Evolutionary conservation across 2,888 invertebrate genomes (phyloP).

Genomic region (Plusia festucae): DNA sequence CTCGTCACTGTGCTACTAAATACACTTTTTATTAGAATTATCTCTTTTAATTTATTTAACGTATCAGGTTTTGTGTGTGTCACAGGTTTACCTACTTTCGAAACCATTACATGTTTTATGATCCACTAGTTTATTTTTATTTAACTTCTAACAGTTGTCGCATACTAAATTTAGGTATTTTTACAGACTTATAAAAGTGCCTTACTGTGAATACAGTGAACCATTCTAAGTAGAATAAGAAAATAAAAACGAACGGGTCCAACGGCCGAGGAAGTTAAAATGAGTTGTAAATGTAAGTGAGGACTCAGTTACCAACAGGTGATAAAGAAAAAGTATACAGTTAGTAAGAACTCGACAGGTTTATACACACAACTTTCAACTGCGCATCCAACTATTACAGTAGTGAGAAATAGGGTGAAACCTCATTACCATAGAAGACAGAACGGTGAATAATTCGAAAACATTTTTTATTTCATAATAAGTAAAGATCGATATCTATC

Average conservation of each 20-base stretch:
- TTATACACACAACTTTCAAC: slow-evolving; percentile 45
- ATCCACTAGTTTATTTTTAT: neutral
- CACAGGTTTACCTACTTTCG: neutral
- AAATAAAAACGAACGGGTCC: slow-evolving; percentile 30
- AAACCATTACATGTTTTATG: slow-evolving; percentile 8
- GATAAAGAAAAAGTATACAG: slow-evolving; percentile 58
- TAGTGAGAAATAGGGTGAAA: slow-evolving; percentile 18
- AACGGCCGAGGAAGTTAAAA: slow-evolving; percentile 51
- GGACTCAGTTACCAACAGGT: slow-evolving; percentile 54
- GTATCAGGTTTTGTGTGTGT: neutral
- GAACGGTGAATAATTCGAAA: neutral
- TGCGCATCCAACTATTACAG: neutral
- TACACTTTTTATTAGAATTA: slow-evolving; percentile 2
- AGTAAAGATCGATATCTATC: neutral
- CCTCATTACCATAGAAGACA: slow-evolving; percentile 21
- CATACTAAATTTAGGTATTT: neutral
- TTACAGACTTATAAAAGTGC: slow-evolving; percentile 8
- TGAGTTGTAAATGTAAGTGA: slow-evolving; percentile 58
- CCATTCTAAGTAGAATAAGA: slow-evolving; percentile 12
- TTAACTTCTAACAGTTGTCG: neutral
- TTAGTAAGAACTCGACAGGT: slow-evolving; percentile 41
- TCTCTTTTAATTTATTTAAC: slow-evolving; percentile 5
- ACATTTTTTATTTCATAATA: neutral
- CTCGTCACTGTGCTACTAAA: slow-evolving; percentile 12
- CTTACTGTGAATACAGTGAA: slow-evolving; percentile 1